Evolutionary conservation across 2,797 vertebrate species (phyloP), one percentile per base, ranked within the genome.

Genomic region (Fundulus diaphanus): DNA sequence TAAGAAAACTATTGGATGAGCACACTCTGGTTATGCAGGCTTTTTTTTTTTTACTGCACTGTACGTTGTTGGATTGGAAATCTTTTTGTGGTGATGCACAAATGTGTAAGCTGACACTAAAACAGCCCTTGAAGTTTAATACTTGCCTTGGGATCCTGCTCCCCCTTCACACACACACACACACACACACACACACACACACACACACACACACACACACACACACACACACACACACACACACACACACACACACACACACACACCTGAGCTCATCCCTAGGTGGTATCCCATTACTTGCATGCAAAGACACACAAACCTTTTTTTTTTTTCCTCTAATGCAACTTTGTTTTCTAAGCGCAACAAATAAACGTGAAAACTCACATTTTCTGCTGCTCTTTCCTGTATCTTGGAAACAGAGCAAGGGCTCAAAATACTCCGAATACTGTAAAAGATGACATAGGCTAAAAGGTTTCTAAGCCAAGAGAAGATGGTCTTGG

Each of bases 91-190:
- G 82, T 82, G 83, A 90, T 83, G 85, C 84, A 85, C 86, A 89
- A 82, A 85, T 74, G 76, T 83, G 92, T 89, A 94, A 95, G 83
- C 72, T 68, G 93, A 95, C 87, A 90, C 94, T 93, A 93, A 93
- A 92, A 91, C 91, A 90, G 91, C 87, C 90, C 91, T 94, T 94
- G 92, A 94, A 94, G 94, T 94, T 76, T 92, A 92, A 94, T 93
- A 94, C 90, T 90, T 84, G 92, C 92, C 92, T 89, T 89, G 90
- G 92, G 93, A 94, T 91, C 87, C 85, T 87, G 86, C 90, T 79
- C 79, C 82, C 84, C 80, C 80, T 82, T 37, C 74, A 65, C 35
- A n/a, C 85, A 76, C 85, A 78, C 79, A 40, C 79, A 73, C 81
- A 81, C 83, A 76, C 69, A 80, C 77, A 74, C 76, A 72, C 75